Base-by-base conservation (phyloP, 2,888 invertebrate genomes). In the Pycnomerus fuliginosus region DNA sequence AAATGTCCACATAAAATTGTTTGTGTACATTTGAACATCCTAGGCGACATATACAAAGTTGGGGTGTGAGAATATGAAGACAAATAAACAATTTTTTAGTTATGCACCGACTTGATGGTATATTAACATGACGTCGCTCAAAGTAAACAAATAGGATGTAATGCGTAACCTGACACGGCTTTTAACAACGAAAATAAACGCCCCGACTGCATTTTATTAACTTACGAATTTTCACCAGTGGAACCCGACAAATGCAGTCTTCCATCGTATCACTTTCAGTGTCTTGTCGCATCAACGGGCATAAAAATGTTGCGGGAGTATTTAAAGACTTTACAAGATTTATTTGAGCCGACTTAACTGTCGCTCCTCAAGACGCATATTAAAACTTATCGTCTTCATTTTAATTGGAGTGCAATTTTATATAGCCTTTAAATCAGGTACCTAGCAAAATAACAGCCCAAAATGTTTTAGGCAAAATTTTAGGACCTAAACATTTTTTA, bases 161-260 rank as follows among this genome's bases (percentile, higher is more conserved):
- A 64, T 63, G 63, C 54, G 68, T 64, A 67, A 68, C 57, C 58
- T 58, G 65, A 69, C 65, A 67, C 64, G 56, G 68, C 68, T 68
- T 69, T 68, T 65, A 69, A 67, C 65, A 66, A 66, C 56, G 59
- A 65, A 68, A 69, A 68, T 63, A 68, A 69, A 69, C 68, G 28
- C 16, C 14, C 16, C 37, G 15, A 39, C 32, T 14, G 24, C 14
- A 32, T 37, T 43, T 44, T 44, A 44, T 44, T 44, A 38, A 44
- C 44, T 44, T n/a, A n/a, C n/a, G n/a, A n/a, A n/a, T n/a, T n/a
- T n/a, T n/a, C n/a, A n/a, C n/a, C n/a, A n/a, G n/a, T n/a, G n/a
- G n/a, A n/a, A n/a, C n/a, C n/a, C n/a, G n/a, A 52, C 38, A 42
- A 40, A 50, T 48, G 50, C 47, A 50, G 48, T 50, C 48, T 23